These are phyloP conservation scores for Reinhardtius hippoglossoides DNA, from an alignment of 2,113 vertebrate genomes.

Conservation along the genomic window DNA sequence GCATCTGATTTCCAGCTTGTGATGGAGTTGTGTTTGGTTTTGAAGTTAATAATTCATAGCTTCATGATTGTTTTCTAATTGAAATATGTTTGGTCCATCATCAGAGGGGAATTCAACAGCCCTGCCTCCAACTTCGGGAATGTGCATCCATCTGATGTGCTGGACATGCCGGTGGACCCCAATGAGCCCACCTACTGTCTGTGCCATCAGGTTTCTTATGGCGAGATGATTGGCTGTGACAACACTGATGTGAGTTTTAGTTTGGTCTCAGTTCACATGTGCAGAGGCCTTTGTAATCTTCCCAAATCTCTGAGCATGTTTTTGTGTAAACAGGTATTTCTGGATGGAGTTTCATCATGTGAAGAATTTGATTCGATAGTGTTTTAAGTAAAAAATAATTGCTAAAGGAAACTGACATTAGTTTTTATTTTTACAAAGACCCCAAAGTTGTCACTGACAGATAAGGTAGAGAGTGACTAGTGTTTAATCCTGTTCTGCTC, in stretches of 20 bases:
- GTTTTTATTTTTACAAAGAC: too few species aligned
- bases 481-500: too few species aligned
- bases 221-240: constrained; percentile 99
- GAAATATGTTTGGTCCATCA: constrained; percentile 61
- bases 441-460: too few species aligned
- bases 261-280: not conserved
- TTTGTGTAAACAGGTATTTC: not conserved
- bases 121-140: constrained; percentile 89
- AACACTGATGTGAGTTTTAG: constrained; percentile 92
- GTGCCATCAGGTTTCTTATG: constrained; percentile 98
- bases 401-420: not conserved
- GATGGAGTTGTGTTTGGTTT: not conserved
- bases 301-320: not conserved
- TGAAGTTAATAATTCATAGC: not conserved
- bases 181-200: constrained; percentile 99
- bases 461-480: too few species aligned
- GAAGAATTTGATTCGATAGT: not conserved
- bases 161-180: constrained; percentile 99
- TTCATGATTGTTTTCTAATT: not conserved
- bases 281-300: not conserved
- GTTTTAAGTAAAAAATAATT: not conserved
- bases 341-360: not conserved
- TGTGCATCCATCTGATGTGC: constrained; percentile 95
- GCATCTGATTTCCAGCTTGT: not conserved
- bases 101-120: constrained; percentile 91